Conservation (phyloP, 2,797 vertebrate species). For the Scleropages formosus region DNA sequence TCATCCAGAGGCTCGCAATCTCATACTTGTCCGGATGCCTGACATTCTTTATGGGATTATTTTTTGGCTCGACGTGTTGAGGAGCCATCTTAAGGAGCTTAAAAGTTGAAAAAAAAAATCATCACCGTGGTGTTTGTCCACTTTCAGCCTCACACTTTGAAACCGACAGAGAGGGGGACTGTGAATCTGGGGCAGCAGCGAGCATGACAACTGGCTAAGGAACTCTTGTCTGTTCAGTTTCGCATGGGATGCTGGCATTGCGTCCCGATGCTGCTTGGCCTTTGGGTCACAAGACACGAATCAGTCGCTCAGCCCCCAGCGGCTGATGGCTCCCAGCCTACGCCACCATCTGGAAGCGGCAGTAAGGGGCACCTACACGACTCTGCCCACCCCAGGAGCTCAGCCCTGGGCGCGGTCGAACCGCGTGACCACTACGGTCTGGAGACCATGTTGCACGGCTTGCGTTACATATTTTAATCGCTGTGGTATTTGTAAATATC, state of each 20-base stretch:
- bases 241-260: not conserved
- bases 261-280: not conserved
- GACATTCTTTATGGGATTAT: constrained; percentile 22
- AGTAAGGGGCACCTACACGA: constrained; percentile 36
- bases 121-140: constrained; percentile 53
- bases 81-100: constrained; percentile 73
- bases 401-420: constrained; percentile 32
- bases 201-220: not conserved
- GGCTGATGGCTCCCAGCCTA: constrained; percentile 41
- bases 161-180: too few species aligned
- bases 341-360: constrained; percentile 32
- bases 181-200: too few species aligned
- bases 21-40: constrained; percentile 60
- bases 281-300: not conserved
- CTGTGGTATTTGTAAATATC: constrained; percentile 52
- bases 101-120: constrained; percentile 69
- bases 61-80: constrained; percentile 63
- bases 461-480: constrained; percentile 51
- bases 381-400: constrained; percentile 32
- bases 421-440: constrained; percentile 38
- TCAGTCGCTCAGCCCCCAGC: constrained; percentile 37
- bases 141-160: not conserved
- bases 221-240: not conserved
- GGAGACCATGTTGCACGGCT: constrained; percentile 38
- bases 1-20: not conserved